A percentile compares a stretch with the other conserved stretches of the same genome.
These are phyloP conservation scores for Chiroxiphia lanceolata DNA, from an alignment of 2,797 vertebrate genomes.

Conservation along the genomic window DNA sequence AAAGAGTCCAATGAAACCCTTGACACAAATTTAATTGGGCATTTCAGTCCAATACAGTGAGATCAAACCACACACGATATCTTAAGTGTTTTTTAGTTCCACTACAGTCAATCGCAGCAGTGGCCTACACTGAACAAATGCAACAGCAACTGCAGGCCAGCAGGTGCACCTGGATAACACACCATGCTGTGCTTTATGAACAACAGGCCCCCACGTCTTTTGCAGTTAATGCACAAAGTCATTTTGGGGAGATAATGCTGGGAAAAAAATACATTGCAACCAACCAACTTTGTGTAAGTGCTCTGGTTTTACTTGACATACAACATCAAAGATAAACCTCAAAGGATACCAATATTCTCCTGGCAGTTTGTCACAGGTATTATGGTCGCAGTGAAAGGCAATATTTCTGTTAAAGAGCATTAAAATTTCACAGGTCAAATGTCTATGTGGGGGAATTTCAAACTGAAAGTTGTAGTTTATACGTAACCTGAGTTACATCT, in stretches of 20 bases:
- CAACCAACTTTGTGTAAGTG: neutral
- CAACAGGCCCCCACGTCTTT: neutral
- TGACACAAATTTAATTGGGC: neutral
- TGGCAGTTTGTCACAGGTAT: neutral
- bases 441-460: rapidly evolving
- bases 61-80: neutral
- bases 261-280: neutral
- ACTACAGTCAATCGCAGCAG: neutral
- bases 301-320: neutral
- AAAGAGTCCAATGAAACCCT: neutral
- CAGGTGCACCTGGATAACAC: neutral
- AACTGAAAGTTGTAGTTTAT: neutral
- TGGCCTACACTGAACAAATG: neutral
- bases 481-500: neutral
- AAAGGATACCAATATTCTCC: neutral
- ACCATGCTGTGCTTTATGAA: neutral
- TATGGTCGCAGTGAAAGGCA: neutral
- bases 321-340: neutral
- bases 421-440: neutral
- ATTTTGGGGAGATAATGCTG: neutral
- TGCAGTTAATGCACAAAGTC: neutral
- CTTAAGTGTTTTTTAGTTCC: neutral
- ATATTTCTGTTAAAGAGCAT: neutral
- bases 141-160: neutral
- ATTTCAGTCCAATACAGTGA: neutral